Evolutionary conservation across 2,113 vertebrate genomes (phyloP).

Genomic region (Psittacus erithacus): DNA sequence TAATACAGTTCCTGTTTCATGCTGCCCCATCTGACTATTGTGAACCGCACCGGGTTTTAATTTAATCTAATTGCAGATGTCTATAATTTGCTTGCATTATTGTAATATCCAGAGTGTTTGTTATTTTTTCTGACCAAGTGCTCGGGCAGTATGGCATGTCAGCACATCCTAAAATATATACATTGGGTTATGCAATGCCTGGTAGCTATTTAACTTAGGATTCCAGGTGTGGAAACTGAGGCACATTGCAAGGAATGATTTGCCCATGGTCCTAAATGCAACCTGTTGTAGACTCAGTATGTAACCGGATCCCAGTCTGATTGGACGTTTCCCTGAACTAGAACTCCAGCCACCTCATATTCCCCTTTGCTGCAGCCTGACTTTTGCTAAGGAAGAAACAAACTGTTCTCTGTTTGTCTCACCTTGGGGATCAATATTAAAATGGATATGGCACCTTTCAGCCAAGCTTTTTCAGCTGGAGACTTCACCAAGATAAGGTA

Average conservation of each 20-base stretch:
- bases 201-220: not conserved
- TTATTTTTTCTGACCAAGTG: constrained; percentile 8
- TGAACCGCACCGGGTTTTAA: not conserved
- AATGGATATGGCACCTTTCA: not conserved
- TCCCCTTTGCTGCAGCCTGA: not conserved
- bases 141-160: not conserved
- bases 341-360: not conserved
- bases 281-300: not conserved
- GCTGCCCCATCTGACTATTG: not conserved
- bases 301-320: not conserved
- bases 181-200: not conserved
- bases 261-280: not conserved
- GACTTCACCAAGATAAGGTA: not conserved
- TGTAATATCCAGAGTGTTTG: not conserved
- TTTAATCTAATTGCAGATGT: not conserved
- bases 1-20: not conserved
- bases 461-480: not conserved
- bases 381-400: not conserved
- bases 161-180: not conserved
- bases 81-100: not conserved
- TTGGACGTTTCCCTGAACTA: not conserved
- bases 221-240: not conserved
- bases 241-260: not conserved
- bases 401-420: not conserved
- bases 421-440: not conserved